Evolutionary conservation across 2,797 vertebrate genomes (phyloP).

Genomic region (Gallinago nigripennis): DNA sequence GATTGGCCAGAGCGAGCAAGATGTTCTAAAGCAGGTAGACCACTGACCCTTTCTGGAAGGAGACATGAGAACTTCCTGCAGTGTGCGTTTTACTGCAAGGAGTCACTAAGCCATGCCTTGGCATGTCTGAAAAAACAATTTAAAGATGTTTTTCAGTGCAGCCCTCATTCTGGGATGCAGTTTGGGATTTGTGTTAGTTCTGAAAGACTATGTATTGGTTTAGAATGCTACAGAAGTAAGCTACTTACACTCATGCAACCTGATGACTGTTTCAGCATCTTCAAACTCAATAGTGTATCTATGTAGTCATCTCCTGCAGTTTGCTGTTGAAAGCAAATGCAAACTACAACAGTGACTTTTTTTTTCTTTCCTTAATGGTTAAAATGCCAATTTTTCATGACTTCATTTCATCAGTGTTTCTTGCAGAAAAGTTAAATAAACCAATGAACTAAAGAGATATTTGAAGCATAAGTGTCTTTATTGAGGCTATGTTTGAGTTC

Average conservation of each 20-base stretch:
- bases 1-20: not conserved
- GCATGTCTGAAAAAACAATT: not conserved
- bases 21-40: not conserved
- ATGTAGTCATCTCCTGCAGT: not conserved
- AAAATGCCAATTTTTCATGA: not conserved
- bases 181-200: not conserved
- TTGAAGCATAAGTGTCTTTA: not conserved
- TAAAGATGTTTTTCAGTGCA: not conserved
- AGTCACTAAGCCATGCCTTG: not conserved
- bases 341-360: not conserved
- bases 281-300: rapidly evolving
- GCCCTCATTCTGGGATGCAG: not conserved
- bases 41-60: rapidly evolving
- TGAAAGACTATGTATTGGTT: not conserved
- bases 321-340: not conserved
- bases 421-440: not conserved
- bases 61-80: not conserved
- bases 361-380: not conserved
- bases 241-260: not conserved
- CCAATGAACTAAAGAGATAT: not conserved
- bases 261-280: not conserved
- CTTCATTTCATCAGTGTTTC: not conserved
- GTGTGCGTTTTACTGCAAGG: not conserved
- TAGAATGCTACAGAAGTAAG: not conserved
- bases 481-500: not conserved